Evolutionary conservation across 2,797 vertebrate species (phyloP).

Genomic region (Muscicapa striata): DNA sequence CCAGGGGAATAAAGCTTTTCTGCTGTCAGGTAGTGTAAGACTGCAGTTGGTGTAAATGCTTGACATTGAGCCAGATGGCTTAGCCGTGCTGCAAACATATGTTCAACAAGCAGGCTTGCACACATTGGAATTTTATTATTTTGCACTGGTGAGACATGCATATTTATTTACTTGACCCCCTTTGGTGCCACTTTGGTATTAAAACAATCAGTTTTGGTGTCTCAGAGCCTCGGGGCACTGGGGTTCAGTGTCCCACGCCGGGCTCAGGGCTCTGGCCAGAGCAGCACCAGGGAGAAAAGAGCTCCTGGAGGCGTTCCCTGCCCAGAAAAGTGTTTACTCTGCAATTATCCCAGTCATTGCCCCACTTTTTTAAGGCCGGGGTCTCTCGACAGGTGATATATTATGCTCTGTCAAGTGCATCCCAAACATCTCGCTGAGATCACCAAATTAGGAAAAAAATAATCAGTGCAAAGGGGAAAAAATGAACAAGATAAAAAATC

Average conservation of each 20-base stretch:
- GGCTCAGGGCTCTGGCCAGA: not conserved
- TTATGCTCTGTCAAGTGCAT: not conserved
- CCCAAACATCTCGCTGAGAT: not conserved
- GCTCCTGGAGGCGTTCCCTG: not conserved
- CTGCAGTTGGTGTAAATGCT: slow-evolving; percentile 99
- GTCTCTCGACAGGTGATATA: not conserved
- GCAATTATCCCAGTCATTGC: slow-evolving; percentile 3
- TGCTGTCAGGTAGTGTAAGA: slow-evolving; percentile 99
- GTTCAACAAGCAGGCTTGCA: slow-evolving; percentile 98
- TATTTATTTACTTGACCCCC: slow-evolving; percentile 94
- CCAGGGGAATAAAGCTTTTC: slow-evolving; percentile 99
- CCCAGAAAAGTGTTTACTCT: not conserved
- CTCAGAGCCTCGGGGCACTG: slow-evolving; percentile 66
- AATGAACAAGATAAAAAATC: slow-evolving; percentile 14
- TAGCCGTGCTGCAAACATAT: slow-evolving; percentile 98
- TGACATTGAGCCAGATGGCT: slow-evolving; percentile 99
- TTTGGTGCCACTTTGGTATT: slow-evolving; percentile 80
- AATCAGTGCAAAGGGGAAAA: not conserved
- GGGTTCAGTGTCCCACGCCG: slow-evolving; percentile 24
- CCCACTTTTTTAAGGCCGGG: not conserved
- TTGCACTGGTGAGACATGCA: slow-evolving; percentile 93
- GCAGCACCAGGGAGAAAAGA: not conserved
- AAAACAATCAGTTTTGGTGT: slow-evolving; percentile 75
- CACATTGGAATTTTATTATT: slow-evolving; percentile 98
- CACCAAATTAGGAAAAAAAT: slow-evolving; percentile 2